phyloP scores from a whole-genome alignment of 2,888 invertebrate species.

The Cyclophora punctaria region DNA sequence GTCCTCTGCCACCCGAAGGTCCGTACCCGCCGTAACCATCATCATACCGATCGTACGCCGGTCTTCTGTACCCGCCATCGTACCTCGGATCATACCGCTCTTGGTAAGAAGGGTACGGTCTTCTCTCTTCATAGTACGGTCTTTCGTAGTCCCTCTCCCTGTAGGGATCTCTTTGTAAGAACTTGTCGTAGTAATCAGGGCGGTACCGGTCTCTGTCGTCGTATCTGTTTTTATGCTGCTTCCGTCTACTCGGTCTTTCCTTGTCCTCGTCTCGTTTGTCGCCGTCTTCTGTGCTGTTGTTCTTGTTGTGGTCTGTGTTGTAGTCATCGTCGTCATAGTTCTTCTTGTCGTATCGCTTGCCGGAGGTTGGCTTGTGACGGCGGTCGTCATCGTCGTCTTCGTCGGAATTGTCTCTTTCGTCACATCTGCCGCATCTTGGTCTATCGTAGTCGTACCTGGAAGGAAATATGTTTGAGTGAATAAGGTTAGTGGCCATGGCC shows the following conservation, averaged over 20 bases:
- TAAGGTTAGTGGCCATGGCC: no score
- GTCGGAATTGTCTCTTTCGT: constrained; percentile 31
- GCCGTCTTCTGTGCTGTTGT: constrained; percentile 50
- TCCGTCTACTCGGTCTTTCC: constrained; percentile 36
- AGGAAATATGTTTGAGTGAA: no score
- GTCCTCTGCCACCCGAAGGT: constrained; percentile 51
- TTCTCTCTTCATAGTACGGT: constrained; percentile 44
- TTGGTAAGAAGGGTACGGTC: constrained; percentile 36
- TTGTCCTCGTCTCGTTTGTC: constrained; percentile 49
- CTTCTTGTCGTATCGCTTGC: constrained; percentile 48
- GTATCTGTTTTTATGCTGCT: constrained; percentile 39
- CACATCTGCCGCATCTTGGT: constrained; percentile 50
- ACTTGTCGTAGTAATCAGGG: constrained; percentile 62
- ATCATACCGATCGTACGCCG: constrained; percentile 46
- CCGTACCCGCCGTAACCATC: constrained; percentile 59
- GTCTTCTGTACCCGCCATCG: constrained; percentile 44
- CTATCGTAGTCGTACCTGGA: constrained; percentile 28
- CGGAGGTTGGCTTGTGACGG: constrained; percentile 48
- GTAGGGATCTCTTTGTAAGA: constrained; percentile 49
- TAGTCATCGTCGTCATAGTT: constrained; percentile 45
- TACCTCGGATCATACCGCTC: constrained; percentile 28
- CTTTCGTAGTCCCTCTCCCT: constrained; percentile 47
- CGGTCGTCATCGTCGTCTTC: constrained; percentile 45
- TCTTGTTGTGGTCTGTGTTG: constrained; percentile 25
- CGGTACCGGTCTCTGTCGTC: constrained; percentile 59